Evolutionary conservation across 2,797 vertebrate genomes (phyloP).

Genomic region (Characodon lateralis): DNA sequence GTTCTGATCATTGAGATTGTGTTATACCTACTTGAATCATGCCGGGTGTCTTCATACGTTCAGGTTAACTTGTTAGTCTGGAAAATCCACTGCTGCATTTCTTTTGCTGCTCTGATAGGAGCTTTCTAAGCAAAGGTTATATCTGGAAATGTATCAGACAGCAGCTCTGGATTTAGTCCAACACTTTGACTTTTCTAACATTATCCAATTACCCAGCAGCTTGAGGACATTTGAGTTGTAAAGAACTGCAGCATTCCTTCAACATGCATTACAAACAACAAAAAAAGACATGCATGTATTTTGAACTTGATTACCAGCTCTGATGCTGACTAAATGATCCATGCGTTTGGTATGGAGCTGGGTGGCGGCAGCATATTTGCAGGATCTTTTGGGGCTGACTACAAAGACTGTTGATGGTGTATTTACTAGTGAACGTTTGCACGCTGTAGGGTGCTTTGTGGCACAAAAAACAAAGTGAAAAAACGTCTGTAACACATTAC

Average conservation of each 20-base stretch:
- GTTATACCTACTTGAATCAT: neutral
- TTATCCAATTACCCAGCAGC: neutral
- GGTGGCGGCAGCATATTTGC: slow-evolving; percentile 34
- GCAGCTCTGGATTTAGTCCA: neutral
- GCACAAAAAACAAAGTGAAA: slow-evolving; percentile 43
- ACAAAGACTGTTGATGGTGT: slow-evolving; percentile 45
- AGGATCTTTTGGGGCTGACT: slow-evolving; percentile 34
- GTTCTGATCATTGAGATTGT: neutral
- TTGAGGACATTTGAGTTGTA: neutral
- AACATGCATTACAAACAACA: slow-evolving; percentile 35
- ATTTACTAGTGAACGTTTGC: slow-evolving; percentile 48
- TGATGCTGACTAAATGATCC: slow-evolving; percentile 49
- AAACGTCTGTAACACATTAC: slow-evolving; percentile 71
- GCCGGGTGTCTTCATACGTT: neutral
- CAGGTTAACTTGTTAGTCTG: neutral
- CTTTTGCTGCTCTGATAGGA: neutral
- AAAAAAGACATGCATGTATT: slow-evolving; percentile 28
- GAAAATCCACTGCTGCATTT: slow-evolving; percentile 1
- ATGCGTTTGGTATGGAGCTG: slow-evolving; percentile 31
- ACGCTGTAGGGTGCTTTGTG: slow-evolving; percentile 23
- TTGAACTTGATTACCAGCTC: slow-evolving; percentile 23
- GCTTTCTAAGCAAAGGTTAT: slow-evolving; percentile 2
- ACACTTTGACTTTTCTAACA: neutral
- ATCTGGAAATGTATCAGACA: neutral
- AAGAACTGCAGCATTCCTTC: neutral